Evolutionary conservation across 2,888 invertebrate species (phyloP), one percentile per base, ranked within the genome.

Genomic region (Rhamnusium bicolor): DNA sequence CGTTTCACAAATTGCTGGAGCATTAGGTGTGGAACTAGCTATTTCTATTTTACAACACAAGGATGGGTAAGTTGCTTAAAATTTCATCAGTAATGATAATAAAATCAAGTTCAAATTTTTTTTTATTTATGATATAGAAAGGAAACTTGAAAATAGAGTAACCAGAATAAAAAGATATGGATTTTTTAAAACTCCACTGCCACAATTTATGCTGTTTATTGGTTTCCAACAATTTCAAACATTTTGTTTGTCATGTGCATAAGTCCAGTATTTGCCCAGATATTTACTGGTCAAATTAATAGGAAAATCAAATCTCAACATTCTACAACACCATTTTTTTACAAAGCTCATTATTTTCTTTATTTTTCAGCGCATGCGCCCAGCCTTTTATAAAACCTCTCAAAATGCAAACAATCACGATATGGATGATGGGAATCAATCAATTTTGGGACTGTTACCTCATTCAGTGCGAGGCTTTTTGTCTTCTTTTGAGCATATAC

Each of bases 381-480:
- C 94, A 24, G 94, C 95, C 0, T 90, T 91, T 46, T 93, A 91
- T 81, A 90, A 90, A 77, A 85, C 90, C 51, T 86, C 74, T 85
- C 47, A 85, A 86, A 74, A 24, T 16, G 40, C 46, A n/a, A 54
- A 60, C 5, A 49, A 47, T 10, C 46, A 73, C 14, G 73, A 72
- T 53, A 75, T 73, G 12, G 70, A 78, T 54, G 63, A 75, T n/a
- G 78, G 80, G 16, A 72, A 80, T 46, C 81, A 84, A 8, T 79
- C 80, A 6, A 89, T 94, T 0, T 89, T 98, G 0, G 98, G 98
- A 0, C 90, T 95, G 0, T 89, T 98, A 27, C 98, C 98, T 0
- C 98, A 99, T 86, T 95, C 98, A 4, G 95, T 99, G 78, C 91
- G 99, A 46, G 98, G 98, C 0, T 98, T 96, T 86, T 89, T 99